Percentiles rank a stretch among this genome's conserved stretches.
Conservation (phyloP, 1,140 invertebrate genomes). For the Brachionus asplanchnoidis region DNA sequence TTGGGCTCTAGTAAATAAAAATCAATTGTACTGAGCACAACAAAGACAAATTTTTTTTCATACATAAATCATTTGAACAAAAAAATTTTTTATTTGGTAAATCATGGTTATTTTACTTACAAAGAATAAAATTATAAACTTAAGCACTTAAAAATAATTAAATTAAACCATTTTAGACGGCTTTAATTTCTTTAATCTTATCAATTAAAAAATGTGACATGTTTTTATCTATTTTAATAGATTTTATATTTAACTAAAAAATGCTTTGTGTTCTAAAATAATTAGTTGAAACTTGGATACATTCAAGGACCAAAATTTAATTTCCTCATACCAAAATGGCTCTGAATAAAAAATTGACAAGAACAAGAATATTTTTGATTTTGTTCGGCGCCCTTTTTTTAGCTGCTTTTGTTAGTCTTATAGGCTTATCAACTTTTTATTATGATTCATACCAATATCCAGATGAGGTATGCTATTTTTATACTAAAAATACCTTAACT, state of each 20-base stretch:
- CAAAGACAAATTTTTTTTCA: neutral
- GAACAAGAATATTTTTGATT: neutral
- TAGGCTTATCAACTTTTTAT: neutral
- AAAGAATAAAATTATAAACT: neutral
- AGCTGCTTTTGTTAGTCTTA: neutral
- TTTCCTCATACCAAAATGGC: neutral
- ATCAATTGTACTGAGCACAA: neutral
- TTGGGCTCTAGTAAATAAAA: neutral
- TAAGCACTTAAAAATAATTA: neutral
- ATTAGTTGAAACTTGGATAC: neutral
- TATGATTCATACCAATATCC: constrained; percentile 16
- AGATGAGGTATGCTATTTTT: neutral
- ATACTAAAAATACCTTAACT: no score
- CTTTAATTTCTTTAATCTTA: neutral
- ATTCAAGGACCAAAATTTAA: neutral
- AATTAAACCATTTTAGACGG: neutral
- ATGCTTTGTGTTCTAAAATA: neutral
- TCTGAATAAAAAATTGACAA: neutral
- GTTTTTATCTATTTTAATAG: neutral
- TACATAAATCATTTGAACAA: neutral
- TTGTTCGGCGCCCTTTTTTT: neutral
- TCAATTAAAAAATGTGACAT: neutral
- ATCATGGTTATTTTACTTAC: neutral
- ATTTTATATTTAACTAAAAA: neutral
- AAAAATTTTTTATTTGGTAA: no score